Evolutionary conservation across 2,888 invertebrate species (phyloP).

Genomic region (Corythucha ciliata): DNA sequence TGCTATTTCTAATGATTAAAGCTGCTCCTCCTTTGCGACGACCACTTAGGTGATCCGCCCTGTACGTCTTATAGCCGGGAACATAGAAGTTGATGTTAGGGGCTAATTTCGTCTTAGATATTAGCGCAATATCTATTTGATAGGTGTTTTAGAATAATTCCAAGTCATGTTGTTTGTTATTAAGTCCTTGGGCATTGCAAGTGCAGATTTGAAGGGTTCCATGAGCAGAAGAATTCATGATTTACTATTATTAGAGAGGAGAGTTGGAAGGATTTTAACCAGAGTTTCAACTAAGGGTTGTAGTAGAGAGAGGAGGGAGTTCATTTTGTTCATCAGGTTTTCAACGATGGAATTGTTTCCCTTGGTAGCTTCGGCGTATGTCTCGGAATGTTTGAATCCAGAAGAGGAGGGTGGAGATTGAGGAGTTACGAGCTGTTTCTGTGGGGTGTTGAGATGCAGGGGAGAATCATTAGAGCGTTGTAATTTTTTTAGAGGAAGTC

Average conservation of each 20-base stretch:
- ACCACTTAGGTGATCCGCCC: slow-evolving; percentile 7
- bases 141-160: background rate
- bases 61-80: background rate
- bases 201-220: slow-evolving; percentile 1
- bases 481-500: slow-evolving; percentile 5
- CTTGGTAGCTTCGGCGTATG: too few species aligned
- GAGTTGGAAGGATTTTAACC: background rate
- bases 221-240: background rate
- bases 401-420: too few species aligned
- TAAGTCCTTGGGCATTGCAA: slow-evolving; percentile 4
- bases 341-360: too few species aligned
- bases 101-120: slow-evolving; percentile 7
- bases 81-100: background rate
- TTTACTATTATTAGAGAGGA: too few species aligned
- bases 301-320: background rate
- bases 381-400: too few species aligned
- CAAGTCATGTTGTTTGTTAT: background rate
- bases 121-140: slow-evolving; percentile 3
- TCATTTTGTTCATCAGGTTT: slow-evolving; percentile 12
- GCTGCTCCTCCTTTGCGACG: slow-evolving; percentile 7
- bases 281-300: slow-evolving; percentile 1
- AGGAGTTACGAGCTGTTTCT: too few species aligned
- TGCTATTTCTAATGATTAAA: background rate
- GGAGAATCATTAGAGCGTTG: background rate
- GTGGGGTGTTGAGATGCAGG: too few species aligned